A percentile compares a stretch with the other conserved stretches of the same genome.
phyloP scores from a whole-genome alignment of 1,140 invertebrate species.

The Dendroctonus ponderosae region DNA sequence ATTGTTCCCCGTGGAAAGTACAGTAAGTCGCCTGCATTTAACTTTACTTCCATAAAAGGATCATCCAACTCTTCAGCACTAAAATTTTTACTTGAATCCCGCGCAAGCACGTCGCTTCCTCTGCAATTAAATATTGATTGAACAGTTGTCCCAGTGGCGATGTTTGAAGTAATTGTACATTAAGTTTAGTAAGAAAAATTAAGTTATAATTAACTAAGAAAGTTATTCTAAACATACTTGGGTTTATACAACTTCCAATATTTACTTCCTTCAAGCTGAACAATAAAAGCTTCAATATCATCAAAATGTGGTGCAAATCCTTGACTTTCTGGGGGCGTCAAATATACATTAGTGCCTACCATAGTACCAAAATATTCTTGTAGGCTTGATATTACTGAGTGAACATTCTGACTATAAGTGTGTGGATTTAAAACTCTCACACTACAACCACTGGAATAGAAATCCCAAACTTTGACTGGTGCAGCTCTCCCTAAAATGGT shows the following conservation, averaged over 20 bases:
- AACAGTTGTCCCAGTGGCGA: neutral
- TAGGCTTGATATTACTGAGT: constrained; percentile 68
- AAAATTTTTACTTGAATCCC: constrained; percentile 83
- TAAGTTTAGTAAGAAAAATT: no score
- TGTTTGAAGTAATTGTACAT: neutral
- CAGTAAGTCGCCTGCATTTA: constrained; percentile 86
- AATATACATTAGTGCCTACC: constrained; percentile 91
- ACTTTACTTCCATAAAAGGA: constrained; percentile 76
- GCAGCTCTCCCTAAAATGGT: constrained; percentile 52
- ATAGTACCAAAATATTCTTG: constrained; percentile 94
- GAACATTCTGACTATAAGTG: constrained; percentile 70
- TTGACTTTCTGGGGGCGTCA: constrained; percentile 93
- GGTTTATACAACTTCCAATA: constrained; percentile 90
- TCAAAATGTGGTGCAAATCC: constrained; percentile 98
- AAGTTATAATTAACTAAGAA: constrained; percentile 31
- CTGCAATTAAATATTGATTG: constrained; percentile 10
- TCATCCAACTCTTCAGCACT: constrained; percentile 72
- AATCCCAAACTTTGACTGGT: constrained; percentile 86
- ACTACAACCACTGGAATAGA: constrained; percentile 86
- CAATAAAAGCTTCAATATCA: constrained; percentile 97
- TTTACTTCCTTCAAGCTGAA: constrained; percentile 96
- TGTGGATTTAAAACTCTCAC: constrained; percentile 93
- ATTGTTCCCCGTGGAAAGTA: constrained; percentile 93
- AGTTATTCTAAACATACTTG: constrained; percentile 46
- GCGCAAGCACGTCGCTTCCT: constrained; percentile 65